Conservation (phyloP, 2,888 invertebrate genomes). For the Phaonia tiefii region DNA sequence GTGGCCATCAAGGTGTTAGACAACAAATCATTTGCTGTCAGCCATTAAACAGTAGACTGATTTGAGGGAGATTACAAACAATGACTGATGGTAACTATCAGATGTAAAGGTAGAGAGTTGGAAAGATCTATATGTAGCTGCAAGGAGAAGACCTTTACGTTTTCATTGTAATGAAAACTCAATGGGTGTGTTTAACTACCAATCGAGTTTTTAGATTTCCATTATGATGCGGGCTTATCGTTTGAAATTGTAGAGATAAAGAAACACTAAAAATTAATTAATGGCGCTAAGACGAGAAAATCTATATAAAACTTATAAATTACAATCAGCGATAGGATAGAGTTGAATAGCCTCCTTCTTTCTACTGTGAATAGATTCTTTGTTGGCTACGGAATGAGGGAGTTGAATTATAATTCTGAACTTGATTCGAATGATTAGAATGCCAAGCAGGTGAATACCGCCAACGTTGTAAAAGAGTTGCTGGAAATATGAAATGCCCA, state of each 20-base stretch:
- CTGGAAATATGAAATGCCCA: not conserved
- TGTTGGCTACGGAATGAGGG: not conserved
- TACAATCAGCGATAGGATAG: not conserved
- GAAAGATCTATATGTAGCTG: too few relatives aligned
- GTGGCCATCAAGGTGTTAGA: constrained; percentile 20
- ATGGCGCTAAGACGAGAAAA: constrained; percentile 12
- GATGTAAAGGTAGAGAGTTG: not conserved
- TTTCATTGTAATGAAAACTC: too few relatives aligned
- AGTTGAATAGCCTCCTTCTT: too few relatives aligned
- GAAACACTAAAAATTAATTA: constrained; percentile 27
- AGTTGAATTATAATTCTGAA: too few relatives aligned
- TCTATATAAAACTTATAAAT: not conserved
- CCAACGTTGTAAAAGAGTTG: too few relatives aligned
- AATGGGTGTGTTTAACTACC: not conserved
- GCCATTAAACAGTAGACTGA: constrained; percentile 27
- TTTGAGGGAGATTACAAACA: not conserved
- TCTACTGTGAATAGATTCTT: not conserved
- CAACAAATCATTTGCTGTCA: constrained; percentile 28
- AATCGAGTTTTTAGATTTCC: not conserved
- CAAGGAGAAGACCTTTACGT: too few relatives aligned
- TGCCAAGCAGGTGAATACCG: too few relatives aligned
- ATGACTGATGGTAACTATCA: constrained; percentile 14
- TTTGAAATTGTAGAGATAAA: not conserved
- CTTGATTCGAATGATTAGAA: too few relatives aligned
- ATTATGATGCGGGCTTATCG: not conserved